Evolutionary conservation across 2,888 invertebrate genomes (phyloP).

Genomic region (Athetis lepigone): DNA sequence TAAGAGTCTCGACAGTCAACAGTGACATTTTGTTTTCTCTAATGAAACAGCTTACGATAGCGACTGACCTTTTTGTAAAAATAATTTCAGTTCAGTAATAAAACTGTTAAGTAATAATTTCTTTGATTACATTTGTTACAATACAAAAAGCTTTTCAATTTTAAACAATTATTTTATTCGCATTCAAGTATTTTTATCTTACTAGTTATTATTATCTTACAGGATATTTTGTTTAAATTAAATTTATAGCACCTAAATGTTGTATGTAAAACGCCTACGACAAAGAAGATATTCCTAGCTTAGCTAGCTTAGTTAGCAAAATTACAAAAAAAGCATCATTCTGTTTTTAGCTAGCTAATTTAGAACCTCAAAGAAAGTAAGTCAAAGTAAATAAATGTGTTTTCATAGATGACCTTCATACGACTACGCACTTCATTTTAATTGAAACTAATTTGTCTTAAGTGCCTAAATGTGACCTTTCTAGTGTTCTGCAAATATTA

Average conservation of each 20-base stretch:
- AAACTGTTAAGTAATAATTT: neutral
- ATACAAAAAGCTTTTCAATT: neutral
- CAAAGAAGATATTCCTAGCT: too few relatives aligned
- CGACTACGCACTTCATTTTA: neutral
- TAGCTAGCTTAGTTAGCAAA: too few relatives aligned
- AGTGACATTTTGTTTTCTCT: neutral
- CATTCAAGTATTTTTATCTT: too few relatives aligned
- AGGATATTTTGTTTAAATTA: too few relatives aligned
- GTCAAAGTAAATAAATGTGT: too few relatives aligned
- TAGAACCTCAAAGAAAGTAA: too few relatives aligned
- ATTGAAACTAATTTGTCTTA: constrained; percentile 3
- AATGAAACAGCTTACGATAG: neutral
- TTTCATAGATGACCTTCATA: neutral
- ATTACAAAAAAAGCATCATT: too few relatives aligned
- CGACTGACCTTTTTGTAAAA: neutral
- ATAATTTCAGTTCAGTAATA: neutral
- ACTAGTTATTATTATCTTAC: too few relatives aligned
- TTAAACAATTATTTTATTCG: neutral
- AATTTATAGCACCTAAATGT: too few relatives aligned
- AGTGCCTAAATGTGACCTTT: constrained; percentile 5
- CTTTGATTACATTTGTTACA: neutral
- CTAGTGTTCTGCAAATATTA: constrained; percentile 14
- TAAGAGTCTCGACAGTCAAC: constrained; percentile 7
- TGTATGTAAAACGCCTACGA: too few relatives aligned
- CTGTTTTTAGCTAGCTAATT: too few relatives aligned